phyloP scores from a whole-genome alignment of 2,797 vertebrate genomes.

The Silurus lanzhouensis region DNA sequence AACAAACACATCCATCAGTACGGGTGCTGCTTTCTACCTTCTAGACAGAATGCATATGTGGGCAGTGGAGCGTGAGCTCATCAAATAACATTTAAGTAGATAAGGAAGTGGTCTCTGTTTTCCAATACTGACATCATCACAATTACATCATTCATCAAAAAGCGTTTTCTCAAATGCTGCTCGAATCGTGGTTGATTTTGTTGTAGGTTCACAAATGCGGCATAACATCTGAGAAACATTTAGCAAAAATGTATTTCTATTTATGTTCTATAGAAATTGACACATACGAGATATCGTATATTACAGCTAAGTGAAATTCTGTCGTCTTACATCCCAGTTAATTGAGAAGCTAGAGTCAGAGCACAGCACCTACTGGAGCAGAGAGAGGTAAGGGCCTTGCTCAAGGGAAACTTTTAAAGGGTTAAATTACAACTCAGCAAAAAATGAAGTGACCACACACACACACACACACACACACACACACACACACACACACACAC shows the following conservation, averaged over 20 bases:
- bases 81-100: not conserved
- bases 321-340: too few relatives aligned
- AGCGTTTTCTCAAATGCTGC: not conserved
- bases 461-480: not conserved
- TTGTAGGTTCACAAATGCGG: not conserved
- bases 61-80: not conserved
- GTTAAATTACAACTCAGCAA: constrained; percentile 9
- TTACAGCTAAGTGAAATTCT: too few relatives aligned
- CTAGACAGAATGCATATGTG: not conserved
- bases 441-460: not conserved
- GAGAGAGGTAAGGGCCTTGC: too few relatives aligned
- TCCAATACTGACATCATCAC: not conserved
- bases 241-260: not conserved
- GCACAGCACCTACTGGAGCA: too few relatives aligned
- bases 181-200: not conserved
- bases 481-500: not conserved
- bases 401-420: not conserved
- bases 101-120: not conserved
- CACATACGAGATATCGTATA: too few relatives aligned
- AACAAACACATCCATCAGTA: constrained; percentile 29
- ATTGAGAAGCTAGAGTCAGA: too few relatives aligned
- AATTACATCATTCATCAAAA: not conserved
- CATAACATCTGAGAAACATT: not conserved
- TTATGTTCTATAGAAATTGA: not conserved
- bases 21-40: not conserved